Base-by-base conservation (phyloP, 2,113 vertebrate genomes). In the Halcyon senegalensis region DNA sequence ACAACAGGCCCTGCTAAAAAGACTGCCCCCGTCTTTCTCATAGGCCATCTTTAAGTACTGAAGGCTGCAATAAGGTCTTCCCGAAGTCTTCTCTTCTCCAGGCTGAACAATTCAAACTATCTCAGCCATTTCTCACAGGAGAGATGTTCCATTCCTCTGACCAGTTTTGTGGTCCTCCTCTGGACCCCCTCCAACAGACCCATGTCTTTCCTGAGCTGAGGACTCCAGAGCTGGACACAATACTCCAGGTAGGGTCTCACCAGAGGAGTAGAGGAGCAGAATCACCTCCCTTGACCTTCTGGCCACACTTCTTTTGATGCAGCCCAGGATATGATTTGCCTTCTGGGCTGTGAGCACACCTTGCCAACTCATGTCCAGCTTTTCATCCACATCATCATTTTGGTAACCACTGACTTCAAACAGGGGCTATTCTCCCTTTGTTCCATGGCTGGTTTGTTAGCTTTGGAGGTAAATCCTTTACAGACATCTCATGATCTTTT, bases 381-480 rank as follows among this genome's bases (percentile, higher is more conserved):
- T 66, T 66, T 66, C 63, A 43, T 31, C 39, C 39, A 43, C 11
- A 43, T 41, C 28, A 30, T 66, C 63, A 66, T 66, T 92, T 87
- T 77, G 48, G 48, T 63, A 91, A 77, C n/a, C 33, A 24, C 87
- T 68, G 77, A 75, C 91, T 87, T 91, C 93, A 82, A 35, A 82
- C 77, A 53, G 81, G 37, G 39, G 58, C 56, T 84, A 6, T 44
- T 82, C 39, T 91, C 60, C 16, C 62, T 94, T 72, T 91, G 69
- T 89, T 89, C 77, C 62, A n/a, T 39, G 50, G 50, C 27, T 89
- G 20, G 41, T 75, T 92, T 89, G 74, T 84, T 84, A 89, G n/a
- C 33, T 82, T 84, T 81, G 89, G 80, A 76, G 48, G 66, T 46
- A 92, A 96, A 92, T 92, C 92, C 17, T 89, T 84, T 62, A 87